Conservation (phyloP, 2,888 invertebrate species). For the Physocephala rufipes region DNA sequence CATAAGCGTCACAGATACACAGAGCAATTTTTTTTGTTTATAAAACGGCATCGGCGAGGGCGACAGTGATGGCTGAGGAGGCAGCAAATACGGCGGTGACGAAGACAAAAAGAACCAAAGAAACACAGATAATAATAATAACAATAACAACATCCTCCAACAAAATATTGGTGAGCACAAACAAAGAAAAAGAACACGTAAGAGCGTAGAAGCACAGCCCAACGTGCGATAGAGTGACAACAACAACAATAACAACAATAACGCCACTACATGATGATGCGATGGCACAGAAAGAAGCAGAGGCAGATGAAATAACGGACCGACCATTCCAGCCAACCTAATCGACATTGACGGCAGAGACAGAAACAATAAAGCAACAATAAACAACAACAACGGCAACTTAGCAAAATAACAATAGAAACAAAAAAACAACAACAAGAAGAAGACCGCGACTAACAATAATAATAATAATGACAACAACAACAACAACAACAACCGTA, state of each 20-base stretch:
- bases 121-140: background rate
- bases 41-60: conserved; percentile 48
- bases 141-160: background rate
- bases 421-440: background rate
- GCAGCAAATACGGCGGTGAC: conserved; percentile 42
- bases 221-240: too few species aligned
- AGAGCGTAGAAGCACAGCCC: conserved; percentile 30
- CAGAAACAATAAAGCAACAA: conserved; percentile 10
- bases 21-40: conserved; percentile 51
- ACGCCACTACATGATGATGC: conserved; percentile 35
- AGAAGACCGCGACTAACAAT: conserved; percentile 33
- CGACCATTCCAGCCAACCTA: background rate
- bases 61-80: conserved; percentile 17
- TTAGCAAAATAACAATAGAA: conserved; percentile 33
- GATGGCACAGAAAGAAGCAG: too few species aligned
- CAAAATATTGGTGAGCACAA: conserved; percentile 25
- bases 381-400: conserved; percentile 22
- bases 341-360: conserved; percentile 17
- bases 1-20: conserved; percentile 25
- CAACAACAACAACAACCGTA: background rate
- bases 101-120: conserved; percentile 49
- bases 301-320: background rate
- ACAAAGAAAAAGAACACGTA: conserved; percentile 46
- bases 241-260: conserved; percentile 43
- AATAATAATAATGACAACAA: conserved; percentile 28